Base-by-base conservation (phyloP, 2,888 invertebrate genomes). In the Cerceris ruficornis region DNA sequence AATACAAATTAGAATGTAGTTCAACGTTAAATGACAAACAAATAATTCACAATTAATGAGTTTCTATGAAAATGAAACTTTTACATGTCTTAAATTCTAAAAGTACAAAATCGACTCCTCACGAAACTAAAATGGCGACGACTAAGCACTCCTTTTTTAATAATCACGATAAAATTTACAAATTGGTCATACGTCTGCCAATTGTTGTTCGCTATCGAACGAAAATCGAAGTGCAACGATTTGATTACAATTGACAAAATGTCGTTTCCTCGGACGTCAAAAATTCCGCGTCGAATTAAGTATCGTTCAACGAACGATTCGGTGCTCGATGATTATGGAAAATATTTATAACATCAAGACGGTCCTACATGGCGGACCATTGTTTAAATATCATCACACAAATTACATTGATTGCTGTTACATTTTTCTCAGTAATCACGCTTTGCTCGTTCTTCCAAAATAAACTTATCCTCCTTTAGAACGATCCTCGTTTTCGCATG, bases 161-260 rank as follows among this genome's bases (percentile, higher is more conserved):
- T 50, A 50, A 70, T 28, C 39, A 60, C 54, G n/a, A 28, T 6
- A 42, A 62, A 28, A 58, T 68, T 50, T 68, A 58, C 42, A 76
- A 75, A 65, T 75, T 60, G 75, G 65, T 75, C 70, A 65, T 60
- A 42, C 60, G 17, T 71, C n/a, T 57, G 55, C 70, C 66, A 75
- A 66, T 55, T 55, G 28, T 49, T 28, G 28, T 49, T 28, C 43
- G 50, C 46, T 59, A 52, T 43, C 17, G 17, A 42, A 49, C 54
- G 28, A 65, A 66, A 66, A 11, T 11, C 46, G 46, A 50, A n/a
- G 54, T 68, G 46, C 41, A 68, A 55, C 71, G 55, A 50, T 11
- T 57, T 15, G 42, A 71, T 42, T 52, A n/a, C 65, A 57, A 70
- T 64, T 58, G 57, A 58, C 57, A 50, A 28, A 39, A 28, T 46